These are phyloP conservation scores for Cephus pulcher DNA, from an alignment of 2,888 invertebrate genomes.

Conservation along the genomic window DNA sequence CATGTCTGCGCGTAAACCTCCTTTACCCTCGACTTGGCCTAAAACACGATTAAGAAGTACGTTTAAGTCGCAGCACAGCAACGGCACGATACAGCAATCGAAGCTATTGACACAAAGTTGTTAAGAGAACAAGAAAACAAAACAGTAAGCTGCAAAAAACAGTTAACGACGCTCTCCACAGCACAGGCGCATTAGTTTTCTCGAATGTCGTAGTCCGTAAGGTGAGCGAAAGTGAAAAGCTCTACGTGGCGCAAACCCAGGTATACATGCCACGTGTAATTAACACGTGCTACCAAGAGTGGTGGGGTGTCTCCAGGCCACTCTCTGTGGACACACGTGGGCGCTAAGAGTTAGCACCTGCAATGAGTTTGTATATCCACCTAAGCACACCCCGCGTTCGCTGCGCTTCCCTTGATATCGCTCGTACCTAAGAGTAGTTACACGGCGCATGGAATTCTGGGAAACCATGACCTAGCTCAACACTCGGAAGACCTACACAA, in stretches of 20 bases:
- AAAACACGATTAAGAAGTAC: slow-evolving; percentile 64
- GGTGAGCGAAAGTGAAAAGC: slow-evolving; percentile 2
- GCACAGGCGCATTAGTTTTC: no score
- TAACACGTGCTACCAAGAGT: slow-evolving; percentile 21
- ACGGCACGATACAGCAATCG: no score
- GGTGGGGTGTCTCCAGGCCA: background rate
- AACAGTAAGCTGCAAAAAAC: no score
- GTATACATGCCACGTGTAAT: slow-evolving; percentile 21
- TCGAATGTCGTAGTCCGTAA: background rate
- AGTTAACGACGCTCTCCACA: no score
- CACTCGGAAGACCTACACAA: background rate
- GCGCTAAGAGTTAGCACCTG: slow-evolving; percentile 22
- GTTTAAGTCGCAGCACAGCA: background rate
- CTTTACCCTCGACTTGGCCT: slow-evolving; percentile 87
- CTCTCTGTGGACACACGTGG: slow-evolving; percentile 11
- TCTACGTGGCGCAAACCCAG: background rate
- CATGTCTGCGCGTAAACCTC: slow-evolving; percentile 86
- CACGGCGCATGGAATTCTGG: background rate
- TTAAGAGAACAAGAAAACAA: no score
- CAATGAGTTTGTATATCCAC: slow-evolving; percentile 12
- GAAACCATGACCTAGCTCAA: background rate
- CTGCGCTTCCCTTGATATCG: no score
- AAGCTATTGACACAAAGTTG: no score
- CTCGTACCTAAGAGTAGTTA: no score
- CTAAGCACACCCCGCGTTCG: background rate